Evolutionary conservation across 2,888 invertebrate genomes (phyloP).

Genomic region (Sepiola atlantica): DNA sequence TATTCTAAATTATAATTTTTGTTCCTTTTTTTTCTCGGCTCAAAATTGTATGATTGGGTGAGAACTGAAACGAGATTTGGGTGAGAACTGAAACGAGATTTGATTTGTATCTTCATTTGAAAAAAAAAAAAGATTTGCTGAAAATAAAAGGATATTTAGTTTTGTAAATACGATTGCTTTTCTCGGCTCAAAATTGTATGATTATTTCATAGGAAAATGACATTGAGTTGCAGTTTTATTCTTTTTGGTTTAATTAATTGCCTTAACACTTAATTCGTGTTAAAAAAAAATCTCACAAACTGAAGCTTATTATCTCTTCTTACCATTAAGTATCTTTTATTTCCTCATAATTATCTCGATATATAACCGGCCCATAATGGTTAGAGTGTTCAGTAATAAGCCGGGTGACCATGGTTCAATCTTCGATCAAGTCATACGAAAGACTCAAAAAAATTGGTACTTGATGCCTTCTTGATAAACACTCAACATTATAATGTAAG

Average conservation of each 20-base stretch:
- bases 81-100: neutral
- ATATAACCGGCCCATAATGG: too few species aligned
- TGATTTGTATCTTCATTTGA: neutral
- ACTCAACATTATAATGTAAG: too few species aligned
- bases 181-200: neutral
- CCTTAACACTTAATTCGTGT: slow-evolving; percentile 1
- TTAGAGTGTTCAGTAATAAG: too few species aligned
- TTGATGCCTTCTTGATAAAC: too few species aligned
- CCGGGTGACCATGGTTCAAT: too few species aligned
- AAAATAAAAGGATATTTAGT: neutral
- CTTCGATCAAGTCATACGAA: too few species aligned
- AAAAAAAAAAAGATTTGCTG: neutral
- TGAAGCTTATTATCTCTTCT: neutral
- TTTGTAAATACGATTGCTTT: too few species aligned
- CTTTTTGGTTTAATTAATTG: neutral
- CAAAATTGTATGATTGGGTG: too few species aligned
- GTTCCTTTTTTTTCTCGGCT: too few species aligned
- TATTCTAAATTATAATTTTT: neutral
- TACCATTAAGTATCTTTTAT: neutral
- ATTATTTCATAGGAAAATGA: neutral
- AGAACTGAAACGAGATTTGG: too few species aligned
- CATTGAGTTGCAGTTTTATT: neutral
- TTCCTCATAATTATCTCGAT: neutral
- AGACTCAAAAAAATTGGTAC: too few species aligned
- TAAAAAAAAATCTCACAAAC: neutral